A percentile compares a stretch with the other conserved stretches of the same genome.
These are phyloP conservation scores for Drosophila takahashii DNA, from an alignment of 1,140 invertebrate species.

Conservation along the genomic window DNA sequence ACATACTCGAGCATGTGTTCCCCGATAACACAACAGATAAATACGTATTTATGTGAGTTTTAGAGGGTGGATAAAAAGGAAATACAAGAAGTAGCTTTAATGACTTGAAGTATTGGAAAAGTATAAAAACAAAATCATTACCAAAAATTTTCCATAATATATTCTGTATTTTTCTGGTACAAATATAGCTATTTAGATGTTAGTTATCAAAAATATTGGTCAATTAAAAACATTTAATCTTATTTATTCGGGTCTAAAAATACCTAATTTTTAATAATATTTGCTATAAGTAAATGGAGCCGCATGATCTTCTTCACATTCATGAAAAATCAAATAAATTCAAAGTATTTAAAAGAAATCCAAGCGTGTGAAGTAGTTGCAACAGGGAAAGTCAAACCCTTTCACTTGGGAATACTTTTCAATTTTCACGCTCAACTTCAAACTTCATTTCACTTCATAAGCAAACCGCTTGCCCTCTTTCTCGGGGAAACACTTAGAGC, in stretches of 20 bases:
- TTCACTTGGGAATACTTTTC: conserved; percentile 40
- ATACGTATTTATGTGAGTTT: conserved; percentile 5
- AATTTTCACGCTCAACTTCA: conserved; percentile 22
- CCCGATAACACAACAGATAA: conserved; percentile 18
- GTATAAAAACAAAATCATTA: background rate
- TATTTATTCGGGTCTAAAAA: too few relatives aligned
- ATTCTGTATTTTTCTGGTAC: too few relatives aligned
- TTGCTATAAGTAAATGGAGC: too few relatives aligned
- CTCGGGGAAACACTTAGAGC: conserved; percentile 49
- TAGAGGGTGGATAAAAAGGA: background rate
- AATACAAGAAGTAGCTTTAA: conserved; percentile 12
- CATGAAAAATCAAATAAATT: too few relatives aligned
- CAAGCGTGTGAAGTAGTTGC: conserved; percentile 6
- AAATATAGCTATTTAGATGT: too few relatives aligned
- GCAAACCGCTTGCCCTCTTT: conserved; percentile 26
- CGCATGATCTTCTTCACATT: too few relatives aligned
- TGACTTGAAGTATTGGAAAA: background rate
- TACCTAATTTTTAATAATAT: too few relatives aligned
- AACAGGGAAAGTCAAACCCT: conserved; percentile 26
- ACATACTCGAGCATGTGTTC: conserved; percentile 59
- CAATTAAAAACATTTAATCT: too few relatives aligned
- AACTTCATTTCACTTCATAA: conserved; percentile 47
- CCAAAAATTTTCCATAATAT: background rate
- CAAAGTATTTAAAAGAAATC: conserved; percentile 26
- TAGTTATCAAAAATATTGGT: too few relatives aligned